Conservation (phyloP, 2,113 vertebrate genomes). For the Mobula birostris region DNA sequence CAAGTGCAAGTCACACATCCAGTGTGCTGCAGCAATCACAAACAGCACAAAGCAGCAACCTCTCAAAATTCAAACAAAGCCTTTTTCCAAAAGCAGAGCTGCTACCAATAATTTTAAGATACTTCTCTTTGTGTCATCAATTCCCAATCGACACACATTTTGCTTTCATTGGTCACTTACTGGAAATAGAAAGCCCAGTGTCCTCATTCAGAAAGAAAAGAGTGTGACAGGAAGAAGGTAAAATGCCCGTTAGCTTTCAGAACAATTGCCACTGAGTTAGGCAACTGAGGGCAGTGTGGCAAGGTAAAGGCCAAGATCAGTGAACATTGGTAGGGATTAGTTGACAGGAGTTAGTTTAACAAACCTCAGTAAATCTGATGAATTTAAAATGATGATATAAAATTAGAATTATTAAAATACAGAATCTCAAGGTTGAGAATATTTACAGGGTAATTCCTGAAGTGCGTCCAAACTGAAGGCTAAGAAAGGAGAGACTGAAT, state of each 20-base stretch:
- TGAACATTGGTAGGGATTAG: background rate
- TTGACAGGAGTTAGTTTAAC: background rate
- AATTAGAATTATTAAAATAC: background rate
- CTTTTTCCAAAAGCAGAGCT: background rate
- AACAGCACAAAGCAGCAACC: too few relatives aligned
- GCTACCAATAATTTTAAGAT: too few relatives aligned
- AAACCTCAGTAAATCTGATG: background rate
- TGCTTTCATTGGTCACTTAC: too few relatives aligned
- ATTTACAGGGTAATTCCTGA: background rate
- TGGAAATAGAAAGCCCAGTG: background rate
- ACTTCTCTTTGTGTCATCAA: too few relatives aligned
- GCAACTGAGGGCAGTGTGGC: background rate
- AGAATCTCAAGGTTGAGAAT: background rate
- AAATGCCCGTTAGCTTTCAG: background rate
- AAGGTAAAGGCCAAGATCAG: background rate
- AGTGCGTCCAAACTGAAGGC: background rate
- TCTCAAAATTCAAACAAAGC: too few relatives aligned
- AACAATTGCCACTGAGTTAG: background rate
- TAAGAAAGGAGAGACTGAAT: background rate
- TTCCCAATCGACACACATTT: too few relatives aligned
- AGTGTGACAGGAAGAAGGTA: background rate
- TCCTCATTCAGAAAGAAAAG: background rate
- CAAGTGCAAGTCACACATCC: too few relatives aligned
- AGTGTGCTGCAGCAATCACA: too few relatives aligned
- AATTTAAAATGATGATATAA: background rate